These are phyloP conservation scores for Micronisus gabar DNA, from an alignment of 2,113 vertebrate species.

Conservation along the genomic window DNA sequence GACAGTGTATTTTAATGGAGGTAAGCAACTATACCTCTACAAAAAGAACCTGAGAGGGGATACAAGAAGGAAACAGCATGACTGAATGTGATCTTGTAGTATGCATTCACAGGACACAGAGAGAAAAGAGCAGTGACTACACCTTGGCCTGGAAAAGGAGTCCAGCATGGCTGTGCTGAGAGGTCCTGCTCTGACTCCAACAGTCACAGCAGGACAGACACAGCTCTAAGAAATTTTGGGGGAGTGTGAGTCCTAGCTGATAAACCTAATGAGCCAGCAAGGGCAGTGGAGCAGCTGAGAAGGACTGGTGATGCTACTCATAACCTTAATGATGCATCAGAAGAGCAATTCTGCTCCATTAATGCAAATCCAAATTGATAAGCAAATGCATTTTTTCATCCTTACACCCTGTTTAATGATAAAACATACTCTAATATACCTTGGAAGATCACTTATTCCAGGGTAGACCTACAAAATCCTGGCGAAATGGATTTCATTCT, in stretches of 20 bases:
- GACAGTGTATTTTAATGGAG: background rate
- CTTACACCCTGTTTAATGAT: background rate
- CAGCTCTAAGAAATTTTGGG: background rate
- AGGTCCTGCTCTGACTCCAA: background rate
- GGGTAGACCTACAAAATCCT: background rate
- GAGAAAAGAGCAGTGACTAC: background rate
- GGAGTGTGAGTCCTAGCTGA: background rate
- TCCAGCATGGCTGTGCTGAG: background rate
- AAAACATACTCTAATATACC: background rate
- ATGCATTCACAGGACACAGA: background rate
- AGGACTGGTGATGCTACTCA: background rate
- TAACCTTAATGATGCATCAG: background rate
- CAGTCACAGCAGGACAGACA: background rate
- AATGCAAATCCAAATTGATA: background rate
- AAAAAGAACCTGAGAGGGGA: background rate
- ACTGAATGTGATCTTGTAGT: background rate
- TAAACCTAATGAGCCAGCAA: background rate
- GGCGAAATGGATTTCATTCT: background rate
- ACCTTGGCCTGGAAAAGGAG: background rate
- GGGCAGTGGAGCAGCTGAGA: background rate
- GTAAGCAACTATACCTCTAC: background rate
- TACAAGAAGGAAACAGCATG: background rate
- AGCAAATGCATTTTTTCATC: background rate
- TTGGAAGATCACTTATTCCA: background rate
- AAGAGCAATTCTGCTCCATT: background rate